phyloP scores from a whole-genome alignment of 2,797 vertebrate genomes.

The Mastacembelus armatus region DNA sequence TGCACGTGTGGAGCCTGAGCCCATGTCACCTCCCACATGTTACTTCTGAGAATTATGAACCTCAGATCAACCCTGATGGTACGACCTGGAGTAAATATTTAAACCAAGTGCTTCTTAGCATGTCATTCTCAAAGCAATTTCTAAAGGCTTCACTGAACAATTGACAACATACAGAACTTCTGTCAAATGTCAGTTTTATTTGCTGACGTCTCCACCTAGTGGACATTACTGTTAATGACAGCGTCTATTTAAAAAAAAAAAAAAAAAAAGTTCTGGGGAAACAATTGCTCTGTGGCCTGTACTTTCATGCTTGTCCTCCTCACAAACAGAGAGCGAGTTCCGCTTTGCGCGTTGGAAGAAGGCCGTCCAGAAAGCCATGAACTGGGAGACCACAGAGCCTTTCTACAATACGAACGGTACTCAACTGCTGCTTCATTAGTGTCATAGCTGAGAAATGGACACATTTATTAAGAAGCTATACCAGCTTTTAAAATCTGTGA shows the following conservation, averaged over 20 bases:
- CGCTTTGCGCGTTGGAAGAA: slow-evolving; percentile 95
- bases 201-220: slow-evolving; percentile 17
- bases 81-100: neutral
- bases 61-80: slow-evolving; percentile 92
- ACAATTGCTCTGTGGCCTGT: too few species aligned
- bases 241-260: neutral
- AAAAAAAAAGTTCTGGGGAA: too few species aligned
- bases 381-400: slow-evolving; percentile 88
- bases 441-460: neutral
- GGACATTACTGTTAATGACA: neutral
- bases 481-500: too few species aligned
- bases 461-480: too few species aligned
- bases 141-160: too few species aligned
- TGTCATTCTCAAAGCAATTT: too few species aligned
- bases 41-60: slow-evolving; percentile 87
- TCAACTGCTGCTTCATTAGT: neutral
- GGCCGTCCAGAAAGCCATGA: slow-evolving; percentile 92
- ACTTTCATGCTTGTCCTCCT: neutral
- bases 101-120: neutral
- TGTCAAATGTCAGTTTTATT: too few species aligned
- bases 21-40: slow-evolving; percentile 83
- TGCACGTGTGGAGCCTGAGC: slow-evolving; percentile 89
- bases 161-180: too few species aligned
- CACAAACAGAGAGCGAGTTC: slow-evolving; percentile 84
- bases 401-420: slow-evolving; percentile 76